These are phyloP conservation scores for Meriones unguiculatus DNA, from an alignment of 2,113 vertebrate species.

Conservation along the genomic window DNA sequence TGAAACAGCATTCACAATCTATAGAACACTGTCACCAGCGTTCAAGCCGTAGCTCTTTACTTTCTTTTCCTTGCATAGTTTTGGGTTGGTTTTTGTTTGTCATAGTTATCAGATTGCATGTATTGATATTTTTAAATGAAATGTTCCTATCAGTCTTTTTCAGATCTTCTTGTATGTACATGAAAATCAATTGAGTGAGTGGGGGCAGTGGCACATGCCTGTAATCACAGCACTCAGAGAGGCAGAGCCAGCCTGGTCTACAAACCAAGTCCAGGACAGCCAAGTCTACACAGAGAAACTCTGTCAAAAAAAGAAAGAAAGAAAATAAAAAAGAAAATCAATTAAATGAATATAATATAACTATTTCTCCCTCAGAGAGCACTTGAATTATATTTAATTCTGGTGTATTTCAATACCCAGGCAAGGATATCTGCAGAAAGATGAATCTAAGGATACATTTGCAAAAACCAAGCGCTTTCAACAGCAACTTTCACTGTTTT, in stretches of 20 bases:
- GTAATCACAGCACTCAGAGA: too few species aligned
- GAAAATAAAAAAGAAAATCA: constrained; percentile 25
- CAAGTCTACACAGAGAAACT: too few species aligned
- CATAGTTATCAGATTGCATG: not conserved
- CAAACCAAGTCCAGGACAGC: too few species aligned
- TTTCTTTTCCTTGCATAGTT: not conserved
- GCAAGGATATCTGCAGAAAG: not conserved
- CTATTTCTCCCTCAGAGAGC: not conserved
- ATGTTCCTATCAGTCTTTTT: not conserved
- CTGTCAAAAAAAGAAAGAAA: too few species aligned
- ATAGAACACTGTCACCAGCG: not conserved
- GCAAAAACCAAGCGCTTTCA: not conserved
- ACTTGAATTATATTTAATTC: not conserved
- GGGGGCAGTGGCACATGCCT: too few species aligned
- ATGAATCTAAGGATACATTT: not conserved
- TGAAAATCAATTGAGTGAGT: not conserved
- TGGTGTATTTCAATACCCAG: not conserved
- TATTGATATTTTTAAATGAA: not conserved
- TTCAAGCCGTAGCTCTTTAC: not conserved
- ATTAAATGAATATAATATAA: not conserved
- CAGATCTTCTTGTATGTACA: not conserved
- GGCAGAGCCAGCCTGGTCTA: too few species aligned
- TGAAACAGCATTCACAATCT: not conserved
- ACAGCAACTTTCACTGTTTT: not conserved
- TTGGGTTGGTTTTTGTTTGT: not conserved